Conservation (phyloP, 1,140 invertebrate genomes). For the Drosophila ercepeae region DNA sequence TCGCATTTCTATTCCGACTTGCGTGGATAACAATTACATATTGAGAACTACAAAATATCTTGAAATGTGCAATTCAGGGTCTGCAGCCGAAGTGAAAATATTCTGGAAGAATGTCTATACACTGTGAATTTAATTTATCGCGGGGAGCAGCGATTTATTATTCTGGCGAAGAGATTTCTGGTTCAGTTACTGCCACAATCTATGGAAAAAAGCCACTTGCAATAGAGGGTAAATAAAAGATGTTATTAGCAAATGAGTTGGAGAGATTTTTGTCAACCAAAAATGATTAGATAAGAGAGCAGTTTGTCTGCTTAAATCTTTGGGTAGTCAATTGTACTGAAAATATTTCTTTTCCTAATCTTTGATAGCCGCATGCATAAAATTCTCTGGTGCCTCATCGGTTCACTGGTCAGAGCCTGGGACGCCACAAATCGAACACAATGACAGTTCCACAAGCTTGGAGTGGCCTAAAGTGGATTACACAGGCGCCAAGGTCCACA, state of each 20-base stretch:
- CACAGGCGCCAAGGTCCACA: slow-evolving; percentile 19
- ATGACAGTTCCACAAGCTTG: slow-evolving; percentile 35
- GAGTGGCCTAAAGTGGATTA: slow-evolving; percentile 25
- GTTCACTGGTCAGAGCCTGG: slow-evolving; percentile 44
- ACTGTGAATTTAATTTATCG: slow-evolving; percentile 67
- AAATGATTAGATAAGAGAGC: slow-evolving; percentile 48
- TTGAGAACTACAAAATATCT: slow-evolving; percentile 3
- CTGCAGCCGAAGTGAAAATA: not conserved
- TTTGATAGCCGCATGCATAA: slow-evolving; percentile 37
- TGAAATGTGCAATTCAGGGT: slow-evolving; percentile 15
- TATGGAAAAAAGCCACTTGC: slow-evolving; percentile 43
- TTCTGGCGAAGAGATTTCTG: slow-evolving; percentile 66
- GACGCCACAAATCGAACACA: slow-evolving; percentile 51
- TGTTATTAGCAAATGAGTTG: slow-evolving; percentile 14
- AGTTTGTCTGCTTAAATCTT: not conserved
- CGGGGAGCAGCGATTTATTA: slow-evolving; percentile 59
- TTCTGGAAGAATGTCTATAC: slow-evolving; percentile 52
- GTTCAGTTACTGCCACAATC: slow-evolving; percentile 31
- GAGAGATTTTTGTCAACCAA: not conserved
- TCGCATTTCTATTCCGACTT: slow-evolving; percentile 26
- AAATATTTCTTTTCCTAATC: not conserved
- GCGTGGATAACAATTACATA: slow-evolving; percentile 23
- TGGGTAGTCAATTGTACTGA: slow-evolving; percentile 6
- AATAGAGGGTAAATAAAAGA: slow-evolving; percentile 57
- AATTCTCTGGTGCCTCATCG: slow-evolving; percentile 38